Conservation (phyloP, 1,140 invertebrate species). For the Lineus longissimus region DNA sequence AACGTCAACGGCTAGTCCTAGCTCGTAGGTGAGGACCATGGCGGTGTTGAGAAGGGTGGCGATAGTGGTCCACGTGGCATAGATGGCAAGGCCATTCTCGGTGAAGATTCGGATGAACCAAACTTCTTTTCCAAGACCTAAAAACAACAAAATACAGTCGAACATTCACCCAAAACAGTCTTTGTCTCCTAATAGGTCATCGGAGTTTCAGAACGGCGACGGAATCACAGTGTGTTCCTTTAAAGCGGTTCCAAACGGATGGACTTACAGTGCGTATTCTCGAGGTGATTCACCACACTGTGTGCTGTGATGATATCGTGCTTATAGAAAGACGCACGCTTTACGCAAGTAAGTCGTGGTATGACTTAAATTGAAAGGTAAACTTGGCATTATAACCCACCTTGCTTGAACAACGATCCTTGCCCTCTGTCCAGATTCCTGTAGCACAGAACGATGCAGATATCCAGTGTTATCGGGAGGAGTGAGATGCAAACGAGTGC, state of each 20-base stretch:
- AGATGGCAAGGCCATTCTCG: constrained; percentile 47
- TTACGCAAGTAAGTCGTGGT: no score
- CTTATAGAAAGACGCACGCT: no score
- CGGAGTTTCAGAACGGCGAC: no score
- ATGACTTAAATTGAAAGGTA: no score
- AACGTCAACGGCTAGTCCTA: constrained; percentile 15
- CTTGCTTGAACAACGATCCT: constrained; percentile 22
- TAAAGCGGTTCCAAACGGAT: no score
- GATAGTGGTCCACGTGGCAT: constrained; percentile 43
- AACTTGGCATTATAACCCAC: constrained; percentile 7
- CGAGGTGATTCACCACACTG: no score
- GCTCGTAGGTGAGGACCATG: constrained; percentile 31
- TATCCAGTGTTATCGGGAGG: constrained; percentile 30
- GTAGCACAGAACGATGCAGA: constrained; percentile 29
- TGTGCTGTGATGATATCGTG: no score
- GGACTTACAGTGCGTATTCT: no score
- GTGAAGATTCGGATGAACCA: constrained; percentile 40
- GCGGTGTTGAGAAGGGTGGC: constrained; percentile 43
- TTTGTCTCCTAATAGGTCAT: no score
- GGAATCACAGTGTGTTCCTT: no score
- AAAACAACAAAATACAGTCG: no score
- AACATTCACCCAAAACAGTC: no score
- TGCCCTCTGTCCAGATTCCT: constrained; percentile 21
- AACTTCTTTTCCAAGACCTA: constrained; percentile 21
- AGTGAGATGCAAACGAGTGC: constrained; percentile 24